Conservation (phyloP, 2,113 vertebrate species). For the Eulemur macaco region DNA sequence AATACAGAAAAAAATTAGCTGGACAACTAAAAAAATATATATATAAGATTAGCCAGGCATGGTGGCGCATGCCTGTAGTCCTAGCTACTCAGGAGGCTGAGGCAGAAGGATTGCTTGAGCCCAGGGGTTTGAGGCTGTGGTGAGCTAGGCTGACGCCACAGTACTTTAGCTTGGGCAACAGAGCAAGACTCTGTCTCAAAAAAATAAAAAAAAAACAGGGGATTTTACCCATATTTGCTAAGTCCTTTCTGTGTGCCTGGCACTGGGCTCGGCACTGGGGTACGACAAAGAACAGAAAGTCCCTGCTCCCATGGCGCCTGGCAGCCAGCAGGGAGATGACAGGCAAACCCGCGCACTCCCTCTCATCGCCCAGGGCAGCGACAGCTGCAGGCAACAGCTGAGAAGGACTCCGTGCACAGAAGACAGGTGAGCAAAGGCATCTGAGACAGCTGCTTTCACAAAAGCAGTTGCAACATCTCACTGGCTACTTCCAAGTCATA, state of each 20-base stretch:
- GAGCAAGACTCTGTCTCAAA: too few relatives aligned
- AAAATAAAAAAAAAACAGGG: background rate
- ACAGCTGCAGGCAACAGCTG: background rate
- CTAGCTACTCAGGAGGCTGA: too few relatives aligned
- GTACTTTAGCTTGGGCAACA: too few relatives aligned
- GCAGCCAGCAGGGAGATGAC: background rate
- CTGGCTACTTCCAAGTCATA: background rate
- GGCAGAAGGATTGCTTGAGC: too few relatives aligned
- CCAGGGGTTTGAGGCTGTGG: too few relatives aligned
- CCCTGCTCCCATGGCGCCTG: background rate
- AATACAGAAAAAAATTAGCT: too few relatives aligned
- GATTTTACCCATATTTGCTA: background rate
- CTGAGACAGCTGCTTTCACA: background rate
- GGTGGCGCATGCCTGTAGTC: too few relatives aligned
- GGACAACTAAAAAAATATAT: too few relatives aligned
- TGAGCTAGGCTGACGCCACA: too few relatives aligned
- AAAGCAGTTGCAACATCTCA: background rate
- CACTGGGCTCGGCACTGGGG: background rate
- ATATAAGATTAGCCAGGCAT: too few relatives aligned
- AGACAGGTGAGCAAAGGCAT: background rate
- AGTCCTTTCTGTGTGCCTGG: background rate
- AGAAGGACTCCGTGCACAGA: accelerated
- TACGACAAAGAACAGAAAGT: too few relatives aligned
- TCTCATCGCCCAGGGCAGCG: accelerated
- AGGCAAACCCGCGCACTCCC: background rate